phyloP scores from a whole-genome alignment of 2,113 vertebrate genomes.

The Muntiacus muntjak region DNA sequence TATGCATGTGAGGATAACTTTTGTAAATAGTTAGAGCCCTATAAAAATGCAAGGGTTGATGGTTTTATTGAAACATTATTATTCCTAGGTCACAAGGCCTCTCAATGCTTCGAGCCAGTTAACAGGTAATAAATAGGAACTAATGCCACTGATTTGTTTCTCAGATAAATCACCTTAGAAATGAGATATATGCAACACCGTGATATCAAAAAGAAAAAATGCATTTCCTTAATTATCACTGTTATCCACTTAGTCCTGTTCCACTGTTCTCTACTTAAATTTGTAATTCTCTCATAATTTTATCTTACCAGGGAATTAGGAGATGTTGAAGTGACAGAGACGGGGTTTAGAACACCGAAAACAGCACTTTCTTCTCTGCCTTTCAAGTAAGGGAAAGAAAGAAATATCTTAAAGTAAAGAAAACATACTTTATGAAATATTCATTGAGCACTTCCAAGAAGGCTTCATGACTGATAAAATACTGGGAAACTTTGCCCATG shows the following conservation, averaged over 20 bases:
- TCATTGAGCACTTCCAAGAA: not conserved
- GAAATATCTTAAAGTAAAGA: not conserved
- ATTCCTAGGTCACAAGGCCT: not conserved
- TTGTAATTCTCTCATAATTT: conserved; percentile 15
- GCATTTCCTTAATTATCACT: not conserved
- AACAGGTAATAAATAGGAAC: conserved; percentile 39
- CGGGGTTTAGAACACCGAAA: not conserved
- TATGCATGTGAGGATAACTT: not conserved
- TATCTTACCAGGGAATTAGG: not conserved
- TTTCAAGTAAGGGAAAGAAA: not conserved
- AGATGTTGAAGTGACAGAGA: not conserved
- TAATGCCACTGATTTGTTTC: conserved; percentile 59
- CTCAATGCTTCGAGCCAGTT: not conserved
- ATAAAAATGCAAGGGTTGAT: not conserved
- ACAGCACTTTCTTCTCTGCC: not conserved
- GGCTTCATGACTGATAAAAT: not conserved
- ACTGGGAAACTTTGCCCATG: conserved; percentile 30
- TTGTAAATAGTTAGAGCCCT: not conserved
- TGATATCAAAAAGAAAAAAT: not conserved
- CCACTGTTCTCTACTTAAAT: conserved; percentile 52
- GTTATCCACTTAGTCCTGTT: conserved; percentile 40
- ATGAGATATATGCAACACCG: not conserved
- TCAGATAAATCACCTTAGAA: conserved; percentile 64
- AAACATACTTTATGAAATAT: not conserved
- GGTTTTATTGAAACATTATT: not conserved